Conservation (phyloP, 37 sponge, comb jelly and placozoan species). For the Tethya wilhelma region DNA sequence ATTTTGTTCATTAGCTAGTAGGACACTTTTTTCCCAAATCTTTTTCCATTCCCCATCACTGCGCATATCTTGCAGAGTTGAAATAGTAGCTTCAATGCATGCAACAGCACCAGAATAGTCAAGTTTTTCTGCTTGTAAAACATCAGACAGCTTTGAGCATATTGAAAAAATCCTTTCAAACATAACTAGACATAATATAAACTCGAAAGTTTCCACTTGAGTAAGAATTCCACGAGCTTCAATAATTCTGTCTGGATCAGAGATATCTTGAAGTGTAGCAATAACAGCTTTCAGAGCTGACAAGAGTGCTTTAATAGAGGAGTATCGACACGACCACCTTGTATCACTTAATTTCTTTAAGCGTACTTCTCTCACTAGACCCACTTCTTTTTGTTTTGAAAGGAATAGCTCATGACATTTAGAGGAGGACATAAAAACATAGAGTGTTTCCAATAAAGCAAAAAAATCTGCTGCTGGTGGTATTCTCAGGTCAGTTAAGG, state of each 20-base stretch:
- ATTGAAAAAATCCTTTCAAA: conserved; percentile 14
- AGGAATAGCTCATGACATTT: no score
- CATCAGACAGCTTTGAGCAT: background rate
- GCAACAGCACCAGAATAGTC: conserved; percentile 7
- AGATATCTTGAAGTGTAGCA: conserved; percentile 3
- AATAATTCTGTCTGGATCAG: conserved; percentile 11
- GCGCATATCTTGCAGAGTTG: conserved; percentile 3
- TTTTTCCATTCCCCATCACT: conserved; percentile 16
- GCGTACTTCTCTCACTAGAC: background rate
- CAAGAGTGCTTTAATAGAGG: conserved; percentile 8
- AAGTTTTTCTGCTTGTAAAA: background rate
- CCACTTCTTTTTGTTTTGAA: conserved; percentile 8
- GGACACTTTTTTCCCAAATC: conserved; percentile 4
- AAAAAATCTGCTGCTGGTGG: conserved; percentile 19
- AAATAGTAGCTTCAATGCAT: conserved; percentile 9
- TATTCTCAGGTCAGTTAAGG: no score
- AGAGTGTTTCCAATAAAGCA: conserved; percentile 9
- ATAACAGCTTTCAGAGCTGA: background rate
- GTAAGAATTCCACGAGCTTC: conserved; percentile 5
- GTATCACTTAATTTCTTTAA: conserved; percentile 20
- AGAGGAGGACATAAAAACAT: conserved; percentile 21
- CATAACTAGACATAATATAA: conserved; percentile 6
- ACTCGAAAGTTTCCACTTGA: background rate
- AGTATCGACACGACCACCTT: conserved; percentile 46
- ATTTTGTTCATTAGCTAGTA: background rate